phyloP scores from a whole-genome alignment of 2,797 vertebrate species.

The Parotocinclus haroldoi region DNA sequence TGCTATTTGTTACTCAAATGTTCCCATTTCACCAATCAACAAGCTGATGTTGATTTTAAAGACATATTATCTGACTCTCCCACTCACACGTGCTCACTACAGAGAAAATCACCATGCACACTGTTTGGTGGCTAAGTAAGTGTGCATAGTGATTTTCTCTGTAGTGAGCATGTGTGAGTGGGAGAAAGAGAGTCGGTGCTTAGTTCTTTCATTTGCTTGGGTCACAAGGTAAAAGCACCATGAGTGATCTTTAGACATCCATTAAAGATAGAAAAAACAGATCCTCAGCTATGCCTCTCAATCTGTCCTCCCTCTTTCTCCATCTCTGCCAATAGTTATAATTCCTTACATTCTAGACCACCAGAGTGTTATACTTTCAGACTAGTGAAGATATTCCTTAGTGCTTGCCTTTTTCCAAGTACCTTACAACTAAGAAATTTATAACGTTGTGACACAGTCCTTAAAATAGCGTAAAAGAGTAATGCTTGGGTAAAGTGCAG shows the following conservation, averaged over 20 bases:
- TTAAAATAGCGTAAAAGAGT: no score
- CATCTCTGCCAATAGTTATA: background rate
- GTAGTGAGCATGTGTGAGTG: slow-evolving; percentile 50
- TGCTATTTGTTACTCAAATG: slow-evolving; percentile 30
- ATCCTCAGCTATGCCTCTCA: slow-evolving; percentile 5
- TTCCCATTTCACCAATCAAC: background rate
- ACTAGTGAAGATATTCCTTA: background rate
- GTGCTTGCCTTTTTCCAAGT: background rate
- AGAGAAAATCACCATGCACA: slow-evolving; percentile 12
- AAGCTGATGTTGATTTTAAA: slow-evolving; percentile 20
- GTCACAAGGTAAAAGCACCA: slow-evolving; percentile 47
- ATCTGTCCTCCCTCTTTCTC: background rate
- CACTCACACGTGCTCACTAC: no score
- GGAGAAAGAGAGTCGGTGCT: slow-evolving; percentile 14
- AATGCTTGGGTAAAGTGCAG: no score
- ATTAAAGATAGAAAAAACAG: slow-evolving; percentile 54
- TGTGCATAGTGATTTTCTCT: slow-evolving; percentile 43
- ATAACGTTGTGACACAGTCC: no score
- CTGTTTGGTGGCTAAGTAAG: no score
- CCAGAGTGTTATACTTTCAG: background rate
- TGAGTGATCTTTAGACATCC: slow-evolving; percentile 63
- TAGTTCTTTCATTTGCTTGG: slow-evolving; percentile 15
- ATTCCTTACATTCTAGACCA: background rate
- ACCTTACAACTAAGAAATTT: no score
- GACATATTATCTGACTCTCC: slow-evolving; percentile 22